Evolutionary conservation across 1,140 invertebrate species (phyloP).

Genomic region (Zaprionus camerounensis): DNA sequence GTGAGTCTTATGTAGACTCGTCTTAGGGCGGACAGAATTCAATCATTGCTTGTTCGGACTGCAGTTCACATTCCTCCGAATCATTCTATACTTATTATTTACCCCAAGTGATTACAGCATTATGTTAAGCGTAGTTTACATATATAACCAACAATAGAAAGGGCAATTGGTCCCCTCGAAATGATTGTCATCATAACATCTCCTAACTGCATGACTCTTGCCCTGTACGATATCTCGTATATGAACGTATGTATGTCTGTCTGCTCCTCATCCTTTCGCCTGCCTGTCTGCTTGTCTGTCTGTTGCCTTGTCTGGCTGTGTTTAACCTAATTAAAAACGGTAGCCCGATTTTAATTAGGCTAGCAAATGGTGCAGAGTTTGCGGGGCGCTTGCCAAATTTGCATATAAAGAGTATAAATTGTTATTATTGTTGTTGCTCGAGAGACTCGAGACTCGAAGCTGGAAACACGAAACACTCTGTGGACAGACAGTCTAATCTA

Average conservation of each 20-base stretch:
- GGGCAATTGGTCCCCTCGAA: neutral
- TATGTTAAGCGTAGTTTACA: neutral
- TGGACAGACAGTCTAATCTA: conserved; percentile 51
- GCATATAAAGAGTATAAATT: conserved; percentile 80
- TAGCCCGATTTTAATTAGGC: conserved; percentile 77
- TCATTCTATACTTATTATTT: neutral
- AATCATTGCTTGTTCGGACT: neutral
- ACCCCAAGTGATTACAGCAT: neutral
- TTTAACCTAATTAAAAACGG: conserved; percentile 68
- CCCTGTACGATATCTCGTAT: too few species aligned
- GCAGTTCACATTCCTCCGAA: too few species aligned
- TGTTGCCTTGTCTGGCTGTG: neutral
- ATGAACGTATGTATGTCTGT: neutral
- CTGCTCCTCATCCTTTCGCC: too few species aligned
- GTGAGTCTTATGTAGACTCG: too few species aligned
- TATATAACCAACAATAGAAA: neutral
- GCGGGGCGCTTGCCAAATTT: conserved; percentile 53
- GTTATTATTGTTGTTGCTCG: conserved; percentile 43
- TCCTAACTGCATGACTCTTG: neutral
- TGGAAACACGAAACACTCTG: conserved; percentile 11
- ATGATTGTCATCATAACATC: neutral
- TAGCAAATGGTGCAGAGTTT: conserved; percentile 61
- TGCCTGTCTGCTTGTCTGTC: neutral
- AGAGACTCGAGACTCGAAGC: conserved; percentile 3
- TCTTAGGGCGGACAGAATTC: neutral